Evolutionary conservation across 2,113 vertebrate species (phyloP), one percentile per base, ranked within the genome.

Genomic region (Mohoua ochrocephala): DNA sequence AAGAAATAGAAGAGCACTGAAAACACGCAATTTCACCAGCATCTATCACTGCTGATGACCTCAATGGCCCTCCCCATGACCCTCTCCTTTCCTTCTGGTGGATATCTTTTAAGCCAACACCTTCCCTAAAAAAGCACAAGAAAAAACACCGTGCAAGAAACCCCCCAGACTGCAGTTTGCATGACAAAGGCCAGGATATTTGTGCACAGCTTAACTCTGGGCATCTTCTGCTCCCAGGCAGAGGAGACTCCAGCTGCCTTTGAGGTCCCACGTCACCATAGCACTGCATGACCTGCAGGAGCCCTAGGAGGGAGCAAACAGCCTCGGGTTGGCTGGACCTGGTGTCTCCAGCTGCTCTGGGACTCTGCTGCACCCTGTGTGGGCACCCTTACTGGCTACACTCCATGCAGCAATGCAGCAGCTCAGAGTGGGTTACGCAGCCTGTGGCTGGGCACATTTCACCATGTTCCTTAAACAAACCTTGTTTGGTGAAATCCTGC

Each of bases 381-480:
- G 18, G 11, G 20, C 11, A 13, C 7, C 18, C 1, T 0, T 0
- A 2, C 6, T 13, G 39, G 28, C 33, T 45, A 45, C n/a, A 17
- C 8, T 5, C 37, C 31, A 15, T 1, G 24, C 17, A 26, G 24
- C 56, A 56, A 10, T 7, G 24, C 18, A 56, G 61, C 37, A 33
- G 27, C 11, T 39, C 47, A 35, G 60, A 35, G 18, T 1, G 23
- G 33, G 10, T 17, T 37, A n/a, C 35, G 6, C 4, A 35, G 56
- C 41, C 45, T 26, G 4, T 15, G 59, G 31, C 64, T 31, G 39
- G 4, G 21, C 50, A 39, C 2, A 1, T 35, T 61, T 57, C 9
- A 0, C 24, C 17, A 11, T 4, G 6, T 41, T 49, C 37, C 49
- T 52, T 23, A 47, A 44, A 35, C 7, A 28, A 27, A 41, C 27